Evolutionary conservation across 2,888 invertebrate genomes (phyloP).

Genomic region (Elaeidobius kamerunicus): DNA sequence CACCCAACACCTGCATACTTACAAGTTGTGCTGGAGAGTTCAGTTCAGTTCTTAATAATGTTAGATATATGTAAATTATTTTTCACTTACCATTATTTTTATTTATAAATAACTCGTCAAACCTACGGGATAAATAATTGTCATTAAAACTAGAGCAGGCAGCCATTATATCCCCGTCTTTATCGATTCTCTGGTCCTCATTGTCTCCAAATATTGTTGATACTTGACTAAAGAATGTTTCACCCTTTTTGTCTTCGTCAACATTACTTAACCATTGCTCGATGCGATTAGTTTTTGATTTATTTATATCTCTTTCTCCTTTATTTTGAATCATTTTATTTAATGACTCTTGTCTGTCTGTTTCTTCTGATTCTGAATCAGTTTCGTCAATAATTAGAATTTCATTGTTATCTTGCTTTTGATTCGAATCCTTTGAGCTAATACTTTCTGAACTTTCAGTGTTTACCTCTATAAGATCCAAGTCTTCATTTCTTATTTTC

Average conservation of each 20-base stretch:
- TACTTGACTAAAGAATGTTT: slow-evolving; percentile 38
- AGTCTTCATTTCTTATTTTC: slow-evolving; percentile 30
- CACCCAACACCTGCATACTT: too few relatives aligned
- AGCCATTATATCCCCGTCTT: slow-evolving; percentile 30
- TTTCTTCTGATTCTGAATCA: slow-evolving; percentile 6
- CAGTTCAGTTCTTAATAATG: too few relatives aligned
- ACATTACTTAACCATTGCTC: slow-evolving; percentile 37
- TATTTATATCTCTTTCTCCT: slow-evolving; percentile 6
- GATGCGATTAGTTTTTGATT: slow-evolving; percentile 30
- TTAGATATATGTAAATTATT: too few relatives aligned
- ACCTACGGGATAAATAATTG: slow-evolving; percentile 28
- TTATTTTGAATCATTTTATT: slow-evolving; percentile 1
- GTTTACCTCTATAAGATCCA: slow-evolving; percentile 30
- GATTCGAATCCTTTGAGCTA: slow-evolving; percentile 9
- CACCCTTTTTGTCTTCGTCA: slow-evolving; percentile 26
- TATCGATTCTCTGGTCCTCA: slow-evolving; percentile 20
- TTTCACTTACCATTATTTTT: slow-evolving; percentile 13
- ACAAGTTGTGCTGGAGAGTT: too few relatives aligned
- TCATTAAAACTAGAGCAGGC: slow-evolving; percentile 39
- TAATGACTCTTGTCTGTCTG: background rate
- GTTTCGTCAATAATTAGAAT: slow-evolving; percentile 22
- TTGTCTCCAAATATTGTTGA: slow-evolving; percentile 38
- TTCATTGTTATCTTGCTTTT: slow-evolving; percentile 26
- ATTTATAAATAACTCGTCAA: slow-evolving; percentile 39
- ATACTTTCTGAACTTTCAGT: slow-evolving; percentile 30